These are phyloP conservation scores for Sesamia nonagrioides DNA, from an alignment of 1,140 invertebrate species.

Conservation along the genomic window DNA sequence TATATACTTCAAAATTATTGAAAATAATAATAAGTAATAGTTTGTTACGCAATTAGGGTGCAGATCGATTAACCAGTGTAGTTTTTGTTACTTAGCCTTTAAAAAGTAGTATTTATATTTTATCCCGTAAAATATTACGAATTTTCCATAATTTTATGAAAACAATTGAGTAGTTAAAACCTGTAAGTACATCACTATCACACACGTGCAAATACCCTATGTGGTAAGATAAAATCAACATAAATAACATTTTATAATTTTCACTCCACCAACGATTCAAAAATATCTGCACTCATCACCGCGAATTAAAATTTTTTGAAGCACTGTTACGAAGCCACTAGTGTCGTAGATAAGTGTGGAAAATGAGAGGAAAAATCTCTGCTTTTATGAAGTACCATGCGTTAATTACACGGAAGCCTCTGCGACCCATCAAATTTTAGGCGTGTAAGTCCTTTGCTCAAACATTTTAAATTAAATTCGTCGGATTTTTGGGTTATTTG, in stretches of 20 bases:
- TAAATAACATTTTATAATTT: slow-evolving; percentile 4
- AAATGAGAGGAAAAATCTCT: slow-evolving; percentile 21
- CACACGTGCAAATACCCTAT: neutral
- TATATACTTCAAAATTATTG: too few species aligned
- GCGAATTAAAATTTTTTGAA: neutral
- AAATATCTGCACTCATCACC: neutral
- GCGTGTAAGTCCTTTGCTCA: neutral
- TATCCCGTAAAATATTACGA: too few species aligned
- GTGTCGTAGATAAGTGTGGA: neutral
- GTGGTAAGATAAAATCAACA: neutral
- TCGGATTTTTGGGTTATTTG: neutral
- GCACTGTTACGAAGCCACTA: neutral
- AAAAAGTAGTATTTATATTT: too few species aligned
- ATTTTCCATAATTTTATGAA: too few species aligned
- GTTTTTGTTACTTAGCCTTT: too few species aligned
- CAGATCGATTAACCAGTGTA: too few species aligned
- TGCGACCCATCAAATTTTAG: slow-evolving; percentile 5
- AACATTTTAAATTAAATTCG: slow-evolving; percentile 36
- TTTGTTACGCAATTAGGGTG: too few species aligned
- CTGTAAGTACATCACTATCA: neutral
- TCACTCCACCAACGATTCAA: slow-evolving; percentile 6
- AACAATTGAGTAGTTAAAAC: too few species aligned
- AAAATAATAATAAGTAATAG: too few species aligned
- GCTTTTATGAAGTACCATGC: slow-evolving; percentile 15
- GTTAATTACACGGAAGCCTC: slow-evolving; percentile 33